Evolutionary conservation across 1,140 invertebrate species (phyloP), one percentile per base, ranked within the genome.

Genomic region (Sycophaga agraensis): DNA sequence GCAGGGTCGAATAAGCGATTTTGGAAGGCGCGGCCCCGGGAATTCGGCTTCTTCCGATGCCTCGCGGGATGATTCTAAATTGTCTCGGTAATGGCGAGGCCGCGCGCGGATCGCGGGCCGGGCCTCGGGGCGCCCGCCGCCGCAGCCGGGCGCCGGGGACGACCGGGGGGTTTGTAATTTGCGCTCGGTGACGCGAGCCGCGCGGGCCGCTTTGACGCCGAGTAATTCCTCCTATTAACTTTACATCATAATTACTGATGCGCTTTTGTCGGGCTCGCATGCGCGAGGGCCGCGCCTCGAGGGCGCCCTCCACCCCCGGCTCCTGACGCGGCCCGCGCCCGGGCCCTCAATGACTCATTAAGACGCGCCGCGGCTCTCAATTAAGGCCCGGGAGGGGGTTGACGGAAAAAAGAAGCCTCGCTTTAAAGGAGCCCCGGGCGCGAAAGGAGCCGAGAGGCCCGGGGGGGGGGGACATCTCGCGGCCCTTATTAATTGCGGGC

Each of bases 31-130:
- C 31, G 14, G 28, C 26, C 31, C 12, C 24, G 31, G 42, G 45
- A 57, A 49, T 74, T 75, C 68, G 57, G 58, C 56, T 74, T 74
- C 70, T 73, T 75, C 72, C 70, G 45, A 58, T 49, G 69, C 75
- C 65, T 71, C 67, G 51, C 58, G 58, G 60, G 40, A 76, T 75
- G 63, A 71, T 72, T 66, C 69, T 50, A 74, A 76, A 76, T 71
- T 73, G 70, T n/a, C 68, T 65, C 66, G 55, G 63, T 74, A 76
- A 76, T 72, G 66, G 70, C 60, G 46, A 50, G 37, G 16, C 24
- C 39, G 16, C 22, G 49, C 49, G 22, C 17, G 31, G 34, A 31
- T 11, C 5, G 11, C 28, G 11, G 28, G 28, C 2, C 16, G 42
- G 16, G 4, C 4, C 2, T 5, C 4, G 42, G 4, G 6, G 39